A percentile compares a stretch with the other conserved stretches of the same genome.
Evolutionary conservation across 2,797 vertebrate species (phyloP).

Genomic region (Neomorphus geoffroyi): DNA sequence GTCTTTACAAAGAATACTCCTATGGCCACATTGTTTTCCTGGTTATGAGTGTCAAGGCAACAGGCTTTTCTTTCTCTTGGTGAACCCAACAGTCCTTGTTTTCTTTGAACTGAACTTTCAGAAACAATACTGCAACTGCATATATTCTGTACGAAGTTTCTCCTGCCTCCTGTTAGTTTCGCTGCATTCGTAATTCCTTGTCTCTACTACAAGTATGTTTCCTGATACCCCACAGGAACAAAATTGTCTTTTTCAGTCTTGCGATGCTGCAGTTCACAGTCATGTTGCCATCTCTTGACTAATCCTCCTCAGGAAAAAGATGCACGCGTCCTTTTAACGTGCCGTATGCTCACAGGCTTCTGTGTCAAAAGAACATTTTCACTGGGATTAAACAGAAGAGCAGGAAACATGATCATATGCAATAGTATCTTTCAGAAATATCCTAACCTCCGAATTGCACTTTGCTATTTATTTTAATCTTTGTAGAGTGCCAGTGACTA

Average conservation of each 20-base stretch:
- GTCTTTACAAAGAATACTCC: not conserved
- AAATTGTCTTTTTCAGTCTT: not conserved
- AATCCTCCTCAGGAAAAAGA: not conserved
- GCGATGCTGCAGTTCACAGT: rapidly evolving
- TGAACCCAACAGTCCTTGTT: not conserved
- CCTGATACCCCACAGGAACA: not conserved
- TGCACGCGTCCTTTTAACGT: rapidly evolving
- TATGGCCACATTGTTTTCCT: not conserved
- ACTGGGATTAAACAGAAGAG: not conserved
- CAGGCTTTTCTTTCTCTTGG: not conserved
- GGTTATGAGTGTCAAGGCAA: not conserved
- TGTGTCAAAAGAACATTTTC: not conserved
- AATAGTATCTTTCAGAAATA: not conserved
- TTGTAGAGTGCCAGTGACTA: not conserved
- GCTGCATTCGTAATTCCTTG: not conserved
- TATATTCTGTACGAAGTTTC: rapidly evolving
- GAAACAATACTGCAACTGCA: not conserved
- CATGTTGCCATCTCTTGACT: not conserved
- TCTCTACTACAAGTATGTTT: not conserved
- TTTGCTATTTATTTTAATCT: not conserved
- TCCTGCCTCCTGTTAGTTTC: not conserved
- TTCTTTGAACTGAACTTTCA: not conserved
- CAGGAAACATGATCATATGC: not conserved
- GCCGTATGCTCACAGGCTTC: not conserved
- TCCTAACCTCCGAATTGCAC: not conserved